Evolutionary conservation across 2,888 invertebrate species (phyloP).

Genomic region (Pandemis cinnamomeana): DNA sequence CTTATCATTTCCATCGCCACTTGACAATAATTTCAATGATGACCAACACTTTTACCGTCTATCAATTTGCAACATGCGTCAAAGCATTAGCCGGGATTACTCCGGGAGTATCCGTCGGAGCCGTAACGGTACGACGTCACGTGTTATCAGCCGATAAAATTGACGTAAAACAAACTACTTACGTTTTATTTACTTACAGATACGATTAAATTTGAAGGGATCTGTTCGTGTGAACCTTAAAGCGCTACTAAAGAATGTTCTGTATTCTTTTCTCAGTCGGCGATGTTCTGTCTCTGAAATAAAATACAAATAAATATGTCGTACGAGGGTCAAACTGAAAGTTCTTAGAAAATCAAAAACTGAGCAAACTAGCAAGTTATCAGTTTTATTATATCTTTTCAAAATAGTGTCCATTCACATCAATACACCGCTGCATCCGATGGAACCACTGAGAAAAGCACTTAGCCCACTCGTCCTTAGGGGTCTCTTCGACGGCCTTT

Average conservation of each 20-base stretch:
- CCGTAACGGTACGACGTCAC: conserved; percentile 35
- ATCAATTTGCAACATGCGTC: conserved; percentile 38
- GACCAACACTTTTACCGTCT: conserved; percentile 24
- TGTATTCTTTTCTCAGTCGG: background rate
- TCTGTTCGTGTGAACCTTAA: conserved; percentile 30
- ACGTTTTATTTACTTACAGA: conserved; percentile 32
- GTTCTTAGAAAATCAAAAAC: too few relatives aligned
- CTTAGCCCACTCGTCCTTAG: too few relatives aligned
- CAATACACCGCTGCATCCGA: too few relatives aligned
- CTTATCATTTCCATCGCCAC: conserved; percentile 10
- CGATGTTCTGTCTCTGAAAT: background rate
- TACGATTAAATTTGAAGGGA: conserved; percentile 30
- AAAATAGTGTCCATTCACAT: too few relatives aligned
- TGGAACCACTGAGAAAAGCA: too few relatives aligned
- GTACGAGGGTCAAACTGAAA: too few relatives aligned
- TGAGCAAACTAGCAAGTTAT: too few relatives aligned
- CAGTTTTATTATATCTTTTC: too few relatives aligned
- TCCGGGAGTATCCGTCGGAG: conserved; percentile 22
- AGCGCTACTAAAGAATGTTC: conserved; percentile 6
- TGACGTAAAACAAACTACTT: conserved; percentile 39
- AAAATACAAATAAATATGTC: conserved; percentile 1
- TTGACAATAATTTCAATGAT: conserved; percentile 14
- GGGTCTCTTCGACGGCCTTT: too few relatives aligned
- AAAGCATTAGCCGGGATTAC: conserved; percentile 34
- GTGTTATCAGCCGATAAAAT: conserved; percentile 36